A percentile compares a stretch with the other conserved stretches of the same genome.
Conservation (phyloP, 64 coral and sea anemone genomes). For the Montipora foliosa region DNA sequence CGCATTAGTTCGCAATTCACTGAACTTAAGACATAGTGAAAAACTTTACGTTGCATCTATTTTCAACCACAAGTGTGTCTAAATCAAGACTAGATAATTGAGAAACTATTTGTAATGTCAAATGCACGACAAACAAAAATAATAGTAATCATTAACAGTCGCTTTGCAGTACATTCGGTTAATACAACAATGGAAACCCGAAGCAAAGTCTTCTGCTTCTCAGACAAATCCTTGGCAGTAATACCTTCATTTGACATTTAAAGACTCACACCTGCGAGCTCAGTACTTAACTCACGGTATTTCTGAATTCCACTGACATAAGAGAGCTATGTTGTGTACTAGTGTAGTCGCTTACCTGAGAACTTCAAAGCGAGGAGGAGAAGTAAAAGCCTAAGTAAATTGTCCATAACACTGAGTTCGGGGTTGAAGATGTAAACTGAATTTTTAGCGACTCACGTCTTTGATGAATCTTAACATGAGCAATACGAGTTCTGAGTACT, state of each 20-base stretch:
- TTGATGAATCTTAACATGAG: neutral
- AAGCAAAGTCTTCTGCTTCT: neutral
- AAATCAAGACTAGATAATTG: neutral
- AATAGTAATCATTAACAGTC: no score
- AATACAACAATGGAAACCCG: neutral
- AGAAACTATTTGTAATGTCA: neutral
- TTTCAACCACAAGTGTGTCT: neutral
- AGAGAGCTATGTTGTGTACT: neutral
- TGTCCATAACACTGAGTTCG: constrained; percentile 1
- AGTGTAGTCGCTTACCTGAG: neutral
- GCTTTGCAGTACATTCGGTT: neutral
- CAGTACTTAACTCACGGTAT: neutral
- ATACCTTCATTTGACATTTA: neutral
- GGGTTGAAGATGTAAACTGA: neutral
- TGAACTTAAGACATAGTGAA: neutral
- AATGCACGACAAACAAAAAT: neutral
- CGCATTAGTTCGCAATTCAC: neutral
- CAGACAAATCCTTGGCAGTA: neutral
- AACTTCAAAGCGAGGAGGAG: neutral
- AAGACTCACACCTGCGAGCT: neutral
- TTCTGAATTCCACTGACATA: neutral
- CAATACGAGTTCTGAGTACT: neutral
- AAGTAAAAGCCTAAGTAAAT: neutral
- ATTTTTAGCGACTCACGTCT: neutral
- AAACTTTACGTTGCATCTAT: neutral